Percentiles rank a stretch among this genome's conserved stretches.
phyloP scores from a whole-genome alignment of 2,888 invertebrate genomes.

The Lithophane socia region DNA sequence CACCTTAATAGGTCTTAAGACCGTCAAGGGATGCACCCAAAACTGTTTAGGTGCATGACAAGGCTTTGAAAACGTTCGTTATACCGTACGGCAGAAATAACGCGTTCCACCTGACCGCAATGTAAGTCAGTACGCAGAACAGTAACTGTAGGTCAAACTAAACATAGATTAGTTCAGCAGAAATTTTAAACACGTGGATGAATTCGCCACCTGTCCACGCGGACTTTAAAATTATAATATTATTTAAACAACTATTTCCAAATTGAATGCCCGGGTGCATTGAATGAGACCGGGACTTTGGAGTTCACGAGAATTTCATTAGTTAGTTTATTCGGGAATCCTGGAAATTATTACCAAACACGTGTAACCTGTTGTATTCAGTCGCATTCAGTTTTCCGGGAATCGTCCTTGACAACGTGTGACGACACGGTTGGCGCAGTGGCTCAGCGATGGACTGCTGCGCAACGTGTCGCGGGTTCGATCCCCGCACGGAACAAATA shows the following conservation, averaged over 20 bases:
- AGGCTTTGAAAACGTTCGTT: not conserved
- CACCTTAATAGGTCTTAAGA: not conserved
- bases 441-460: too few species aligned
- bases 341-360: not conserved
- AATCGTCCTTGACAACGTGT: not conserved
- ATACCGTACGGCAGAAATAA: not conserved
- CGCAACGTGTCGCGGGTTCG: too few species aligned
- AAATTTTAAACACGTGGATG: not conserved
- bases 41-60: not conserved
- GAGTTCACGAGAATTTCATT: not conserved
- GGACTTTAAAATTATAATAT: too few species aligned
- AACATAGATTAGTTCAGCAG: not conserved
- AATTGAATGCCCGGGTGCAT: not conserved
- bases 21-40: not conserved
- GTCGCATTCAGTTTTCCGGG: not conserved
- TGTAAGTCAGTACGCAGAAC: too few species aligned
- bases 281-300: constrained; percentile 1
- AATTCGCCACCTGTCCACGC: not conserved
- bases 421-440: too few species aligned
- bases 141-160: not conserved
- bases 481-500: too few species aligned
- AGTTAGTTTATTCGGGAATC: not conserved
- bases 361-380: not conserved
- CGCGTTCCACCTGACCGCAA: not conserved
- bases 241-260: not conserved